Evolutionary conservation across 2,113 vertebrate genomes (phyloP).

Genomic region (Fregetta grallaria): DNA sequence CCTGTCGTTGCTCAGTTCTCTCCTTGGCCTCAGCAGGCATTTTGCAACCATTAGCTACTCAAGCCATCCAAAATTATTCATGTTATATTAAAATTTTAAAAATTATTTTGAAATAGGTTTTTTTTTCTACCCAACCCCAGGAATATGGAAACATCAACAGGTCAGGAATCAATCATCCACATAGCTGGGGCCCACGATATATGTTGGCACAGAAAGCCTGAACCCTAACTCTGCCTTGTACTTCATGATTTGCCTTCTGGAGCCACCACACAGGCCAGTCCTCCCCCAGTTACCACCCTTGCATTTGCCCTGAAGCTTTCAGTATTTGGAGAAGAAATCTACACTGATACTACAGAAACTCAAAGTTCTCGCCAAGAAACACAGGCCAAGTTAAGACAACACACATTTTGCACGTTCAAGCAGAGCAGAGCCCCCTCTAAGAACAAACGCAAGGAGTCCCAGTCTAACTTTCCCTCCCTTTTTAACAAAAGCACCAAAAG

Average conservation of each 20-base stretch:
- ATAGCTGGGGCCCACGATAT: neutral
- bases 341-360: neutral
- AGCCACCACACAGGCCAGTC: neutral
- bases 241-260: neutral
- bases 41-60: neutral
- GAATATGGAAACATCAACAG: fast-evolving
- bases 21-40: neutral
- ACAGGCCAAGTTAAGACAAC: neutral
- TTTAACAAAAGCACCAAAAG: neutral
- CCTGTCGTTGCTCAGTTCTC: neutral
- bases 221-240: neutral
- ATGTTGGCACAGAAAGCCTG: neutral
- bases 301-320: neutral
- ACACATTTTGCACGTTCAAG: fast-evolving
- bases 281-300: neutral
- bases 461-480: neutral
- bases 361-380: neutral
- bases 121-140: neutral
- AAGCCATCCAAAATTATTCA: neutral
- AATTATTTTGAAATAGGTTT: neutral
- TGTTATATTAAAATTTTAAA: neutral
- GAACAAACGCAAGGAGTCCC: neutral
- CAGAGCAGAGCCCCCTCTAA: neutral
- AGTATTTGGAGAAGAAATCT: neutral
- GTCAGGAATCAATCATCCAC: fast-evolving